These are phyloP conservation scores for Sinodicranocentrus sp. DNA, from an alignment of 2,888 invertebrate genomes.

Conservation along the genomic window DNA sequence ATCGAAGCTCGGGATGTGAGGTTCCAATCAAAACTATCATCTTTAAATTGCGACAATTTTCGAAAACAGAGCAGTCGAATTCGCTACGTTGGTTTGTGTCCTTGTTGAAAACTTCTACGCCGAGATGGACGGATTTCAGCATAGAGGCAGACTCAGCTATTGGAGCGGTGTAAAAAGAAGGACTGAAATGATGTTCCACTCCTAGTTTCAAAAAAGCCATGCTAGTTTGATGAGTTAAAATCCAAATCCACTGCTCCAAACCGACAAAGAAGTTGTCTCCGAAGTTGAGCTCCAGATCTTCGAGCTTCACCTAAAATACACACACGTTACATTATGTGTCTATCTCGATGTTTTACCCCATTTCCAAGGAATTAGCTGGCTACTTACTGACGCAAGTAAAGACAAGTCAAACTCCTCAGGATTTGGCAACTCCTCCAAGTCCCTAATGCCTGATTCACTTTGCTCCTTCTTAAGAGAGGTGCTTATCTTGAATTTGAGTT, in stretches of 20 bases:
- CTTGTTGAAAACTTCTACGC: slow-evolving; percentile 14
- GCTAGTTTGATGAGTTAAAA: slow-evolving; percentile 6
- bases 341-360: too few relatives aligned
- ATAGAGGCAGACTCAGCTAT: slow-evolving; percentile 11
- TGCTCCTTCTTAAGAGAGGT: slow-evolving; percentile 17
- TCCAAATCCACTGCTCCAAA: slow-evolving; percentile 34
- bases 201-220: slow-evolving; percentile 24
- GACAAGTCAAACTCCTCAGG: slow-evolving; percentile 20
- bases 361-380: too few relatives aligned
- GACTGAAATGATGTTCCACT: background rate
- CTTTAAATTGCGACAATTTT: slow-evolving; percentile 22
- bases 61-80: slow-evolving; percentile 35
- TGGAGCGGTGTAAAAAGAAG: slow-evolving; percentile 5
- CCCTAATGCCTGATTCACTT: background rate
- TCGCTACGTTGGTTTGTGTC: background rate
- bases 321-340: too few relatives aligned
- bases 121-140: slow-evolving; percentile 18
- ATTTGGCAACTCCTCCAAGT: slow-evolving; percentile 17
- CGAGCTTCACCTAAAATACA: slow-evolving; percentile 1
- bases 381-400: background rate
- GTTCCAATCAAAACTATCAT: slow-evolving; percentile 40
- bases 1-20: background rate
- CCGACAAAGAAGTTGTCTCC: slow-evolving; percentile 37
- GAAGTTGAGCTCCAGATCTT: slow-evolving; percentile 37
- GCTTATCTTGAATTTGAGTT: slow-evolving; percentile 21